Evolutionary conservation across 2,113 vertebrate genomes (phyloP).

Genomic region (Gila orcuttii): DNA sequence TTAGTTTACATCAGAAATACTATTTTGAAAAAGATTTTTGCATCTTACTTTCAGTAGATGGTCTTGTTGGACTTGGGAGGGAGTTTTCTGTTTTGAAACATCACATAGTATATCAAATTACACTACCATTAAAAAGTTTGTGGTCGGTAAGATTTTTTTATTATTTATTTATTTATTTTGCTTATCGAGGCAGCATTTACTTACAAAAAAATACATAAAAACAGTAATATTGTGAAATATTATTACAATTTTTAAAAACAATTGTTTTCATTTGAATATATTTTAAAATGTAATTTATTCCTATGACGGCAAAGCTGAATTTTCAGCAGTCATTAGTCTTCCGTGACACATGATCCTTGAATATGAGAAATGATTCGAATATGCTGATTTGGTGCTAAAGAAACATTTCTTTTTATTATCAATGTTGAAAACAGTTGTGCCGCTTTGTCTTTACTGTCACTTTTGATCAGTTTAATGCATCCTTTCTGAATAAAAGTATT

Average conservation of each 20-base stretch:
- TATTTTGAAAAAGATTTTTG: not conserved
- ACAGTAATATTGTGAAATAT: not conserved
- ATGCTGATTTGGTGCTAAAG: not conserved
- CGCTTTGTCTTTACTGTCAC: not conserved
- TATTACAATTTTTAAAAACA: not conserved
- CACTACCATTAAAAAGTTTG: not conserved
- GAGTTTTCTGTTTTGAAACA: not conserved
- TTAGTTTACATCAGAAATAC: not conserved
- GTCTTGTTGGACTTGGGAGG: not conserved
- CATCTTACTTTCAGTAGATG: not conserved
- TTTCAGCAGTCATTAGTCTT: not conserved
- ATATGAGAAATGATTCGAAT: not conserved
- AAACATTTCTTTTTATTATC: not conserved
- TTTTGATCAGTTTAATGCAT: not conserved
- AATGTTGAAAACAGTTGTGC: not conserved
- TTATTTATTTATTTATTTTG: not conserved
- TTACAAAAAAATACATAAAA: not conserved
- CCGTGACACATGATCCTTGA: not conserved
- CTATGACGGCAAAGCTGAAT: not conserved
- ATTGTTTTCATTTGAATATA: not conserved
- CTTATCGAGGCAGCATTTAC: no score
- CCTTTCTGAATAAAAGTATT: not conserved
- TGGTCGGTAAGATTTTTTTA: not conserved
- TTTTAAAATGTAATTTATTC: not conserved
- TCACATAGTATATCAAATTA: not conserved